Percentiles rank a stretch among this genome's conserved stretches.
Conservation (phyloP, 1,140 invertebrate genomes). For the Vanessa tameamea region DNA sequence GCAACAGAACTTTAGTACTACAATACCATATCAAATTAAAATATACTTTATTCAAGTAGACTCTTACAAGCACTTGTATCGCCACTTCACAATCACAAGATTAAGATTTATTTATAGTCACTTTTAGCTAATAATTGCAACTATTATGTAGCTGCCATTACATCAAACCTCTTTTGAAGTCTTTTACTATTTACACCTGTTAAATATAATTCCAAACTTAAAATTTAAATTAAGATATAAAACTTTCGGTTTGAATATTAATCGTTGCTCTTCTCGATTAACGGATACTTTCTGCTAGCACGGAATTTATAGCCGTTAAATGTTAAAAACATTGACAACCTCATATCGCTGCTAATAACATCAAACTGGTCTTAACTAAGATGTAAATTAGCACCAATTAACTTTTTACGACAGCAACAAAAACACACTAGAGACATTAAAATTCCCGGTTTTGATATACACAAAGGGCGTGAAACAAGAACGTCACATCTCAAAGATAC, state of each 20-base stretch:
- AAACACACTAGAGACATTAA: neutral
- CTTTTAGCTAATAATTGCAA: too few species aligned
- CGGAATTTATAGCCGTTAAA: neutral
- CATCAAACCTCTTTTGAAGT: too few species aligned
- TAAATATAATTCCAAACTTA: neutral
- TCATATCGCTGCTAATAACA: neutral
- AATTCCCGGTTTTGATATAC: neutral
- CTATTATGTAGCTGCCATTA: too few species aligned
- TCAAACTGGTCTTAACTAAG: neutral
- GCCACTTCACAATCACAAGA: too few species aligned
- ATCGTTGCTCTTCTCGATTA: constrained; percentile 2
- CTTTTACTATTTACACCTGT: too few species aligned
- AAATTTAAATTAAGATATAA: constrained; percentile 3
- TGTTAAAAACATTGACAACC: neutral
- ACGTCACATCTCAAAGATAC: constrained; percentile 3
- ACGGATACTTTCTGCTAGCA: neutral
- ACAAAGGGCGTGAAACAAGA: neutral
- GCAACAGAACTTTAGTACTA: too few species aligned
- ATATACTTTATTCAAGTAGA: too few species aligned
- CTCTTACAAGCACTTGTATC: too few species aligned
- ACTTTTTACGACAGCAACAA: neutral
- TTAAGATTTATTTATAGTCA: too few species aligned
- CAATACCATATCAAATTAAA: too few species aligned
- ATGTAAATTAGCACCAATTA: constrained; percentile 5
- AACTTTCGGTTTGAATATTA: neutral